Evolutionary conservation across 2,888 invertebrate species (phyloP), one percentile per base, ranked within the genome.

Genomic region (Cerceris rybyensis): DNA sequence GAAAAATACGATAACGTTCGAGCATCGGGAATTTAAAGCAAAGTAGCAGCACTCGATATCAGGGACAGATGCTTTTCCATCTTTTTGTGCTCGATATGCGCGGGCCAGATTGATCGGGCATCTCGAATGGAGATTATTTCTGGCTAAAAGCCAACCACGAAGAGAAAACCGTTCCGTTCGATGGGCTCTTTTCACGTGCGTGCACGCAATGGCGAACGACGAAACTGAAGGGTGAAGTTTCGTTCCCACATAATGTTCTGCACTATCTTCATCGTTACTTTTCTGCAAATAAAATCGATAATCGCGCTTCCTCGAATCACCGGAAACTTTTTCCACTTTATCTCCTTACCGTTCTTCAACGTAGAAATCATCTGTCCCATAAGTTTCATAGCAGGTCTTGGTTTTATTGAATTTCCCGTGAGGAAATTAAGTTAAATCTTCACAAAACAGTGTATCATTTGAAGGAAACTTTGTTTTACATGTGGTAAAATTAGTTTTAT

Each of bases 81-180:
- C 57, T 69, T 76, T 69, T 66, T 66, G 70, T 68, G 59, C 72
- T 54, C 52, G 46, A 60, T 49, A 61, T 66, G 68, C 55, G 50
- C 67, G 60, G 69, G 70, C 61, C 61, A 78, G 69, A 83, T 76
- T 75, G 79, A 69, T 80, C 66, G 72, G 77, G 54, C 80, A 75
- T 70, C 64, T 46, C 68, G 68, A 79, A 81, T 72, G 70, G 77
- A 64, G 71, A 28, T 28, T 46, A 46, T 66, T 55, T 28, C 55
- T 84, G 86, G 85, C 84, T 11, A 65, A 13, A 16, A 39, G 82
- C 86, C 84, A 86, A 55, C 54, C 49, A 42, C 60, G 46, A 50
- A 59, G 17, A 39, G 69, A 77, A 75, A 80, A 75, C 58, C 69
- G 70, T 70, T 63, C 60, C 65, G 76, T 76, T 69, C 64, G 54